phyloP scores from a whole-genome alignment of 1,140 invertebrate species.

The Dysdera silvatica region DNA sequence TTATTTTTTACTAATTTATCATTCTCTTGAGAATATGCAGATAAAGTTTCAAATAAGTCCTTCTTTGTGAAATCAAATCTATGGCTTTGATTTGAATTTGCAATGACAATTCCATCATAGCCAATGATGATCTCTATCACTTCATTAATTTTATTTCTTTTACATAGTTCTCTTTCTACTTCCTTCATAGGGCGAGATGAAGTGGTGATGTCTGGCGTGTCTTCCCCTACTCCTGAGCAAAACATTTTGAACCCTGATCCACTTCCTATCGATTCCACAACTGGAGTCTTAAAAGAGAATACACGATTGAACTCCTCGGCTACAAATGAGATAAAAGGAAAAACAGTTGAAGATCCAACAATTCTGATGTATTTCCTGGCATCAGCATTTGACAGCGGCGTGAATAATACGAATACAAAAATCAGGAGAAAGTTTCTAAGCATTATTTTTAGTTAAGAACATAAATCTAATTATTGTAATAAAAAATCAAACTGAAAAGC shows the following conservation, averaged over 20 bases:
- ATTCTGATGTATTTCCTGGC: too few relatives aligned
- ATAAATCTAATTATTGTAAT: too few relatives aligned
- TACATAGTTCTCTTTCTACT: constrained; percentile 1
- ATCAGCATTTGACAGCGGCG: too few relatives aligned
- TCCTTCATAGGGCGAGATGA: neutral
- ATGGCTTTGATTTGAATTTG: neutral
- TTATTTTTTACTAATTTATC: constrained; percentile 5
- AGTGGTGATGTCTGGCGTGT: neutral
- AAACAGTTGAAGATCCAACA: too few relatives aligned
- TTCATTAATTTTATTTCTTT: constrained; percentile 7
- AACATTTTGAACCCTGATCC: neutral
- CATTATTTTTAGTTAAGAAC: too few relatives aligned
- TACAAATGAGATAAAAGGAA: too few relatives aligned
- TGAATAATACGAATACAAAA: too few relatives aligned
- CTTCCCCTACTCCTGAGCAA: neutral
- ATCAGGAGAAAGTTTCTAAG: too few relatives aligned
- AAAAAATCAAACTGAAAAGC: too few relatives aligned
- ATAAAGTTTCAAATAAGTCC: constrained; percentile 4
- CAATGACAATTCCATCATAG: neutral
- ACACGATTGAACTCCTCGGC: too few relatives aligned
- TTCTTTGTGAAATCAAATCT: constrained; percentile 1
- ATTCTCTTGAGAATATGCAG: neutral
- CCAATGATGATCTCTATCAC: neutral
- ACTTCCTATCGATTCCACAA: constrained; percentile 1
- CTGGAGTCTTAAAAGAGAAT: neutral